Evolutionary conservation across 2,113 vertebrate species (phyloP), one percentile per base, ranked within the genome.

Genomic region (Saguinus midas): DNA sequence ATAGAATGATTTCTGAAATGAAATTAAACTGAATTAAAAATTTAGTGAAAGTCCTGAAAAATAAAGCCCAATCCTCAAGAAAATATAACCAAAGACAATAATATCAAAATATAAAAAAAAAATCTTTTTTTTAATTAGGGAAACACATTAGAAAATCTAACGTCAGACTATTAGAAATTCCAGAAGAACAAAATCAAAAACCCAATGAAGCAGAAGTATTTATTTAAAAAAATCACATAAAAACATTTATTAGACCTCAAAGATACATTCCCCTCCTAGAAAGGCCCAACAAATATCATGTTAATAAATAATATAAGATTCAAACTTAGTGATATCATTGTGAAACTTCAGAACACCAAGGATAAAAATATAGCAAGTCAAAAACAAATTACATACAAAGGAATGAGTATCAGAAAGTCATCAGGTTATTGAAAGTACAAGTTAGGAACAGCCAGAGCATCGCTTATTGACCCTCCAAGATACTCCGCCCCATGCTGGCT

Each of bases 1-100:
- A 61, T 25, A 21, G 93, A 12, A 37, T 37, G 29, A 73, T 73
- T 45, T 40, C 57, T 20, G 14, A 94, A 75, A 40, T 37, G 18
- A 66, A 94, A 52, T 91, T 83, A 88, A 84, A 84, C 10, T 79
- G 29, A 79, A 14, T 84, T 73, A 85, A 82, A 87, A 80, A 72
- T 55, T 45, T 72, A 55, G n/a, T 37, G 10, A 43, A 50, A 70
- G 25, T 32, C 79, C 40, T 82, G n/a, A 89, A 88, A 91, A 45
- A 66, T 29, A 70, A 94, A 96, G 16, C 48, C 32, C 76, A 68
- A 16, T 48, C 20, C 45, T 48, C 8, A 80, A 45, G n/a, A 80
- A 84, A 52, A 80, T 73, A 83, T 87, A 87, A 76, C n/a, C 16
- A 81, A 70, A 91, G 6, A 8, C 45, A 91, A 70, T 55, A 50